Percentiles rank a stretch among this genome's conserved stretches.
These are phyloP conservation scores for Drosophila elegans DNA, from an alignment of 1,140 invertebrate genomes.

Conservation along the genomic window DNA sequence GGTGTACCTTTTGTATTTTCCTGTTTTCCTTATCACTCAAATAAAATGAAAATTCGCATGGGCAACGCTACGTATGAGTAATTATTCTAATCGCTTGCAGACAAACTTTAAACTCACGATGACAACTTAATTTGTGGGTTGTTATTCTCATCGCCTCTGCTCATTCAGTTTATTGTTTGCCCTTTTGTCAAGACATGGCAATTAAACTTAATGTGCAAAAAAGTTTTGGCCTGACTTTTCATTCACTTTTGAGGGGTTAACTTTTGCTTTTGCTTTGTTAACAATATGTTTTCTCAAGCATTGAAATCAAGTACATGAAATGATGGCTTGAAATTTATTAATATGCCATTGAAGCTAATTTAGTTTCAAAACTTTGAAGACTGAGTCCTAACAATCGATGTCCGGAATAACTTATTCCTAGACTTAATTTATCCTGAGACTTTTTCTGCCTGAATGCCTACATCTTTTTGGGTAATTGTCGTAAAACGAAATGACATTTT, in stretches of 20 bases:
- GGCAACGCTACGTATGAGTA: conserved; percentile 52
- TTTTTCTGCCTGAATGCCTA: conserved; percentile 26
- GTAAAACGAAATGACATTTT: conserved; percentile 44
- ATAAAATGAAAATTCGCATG: not conserved
- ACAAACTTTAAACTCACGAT: conserved; percentile 37
- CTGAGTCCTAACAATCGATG: not conserved
- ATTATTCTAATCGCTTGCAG: conserved; percentile 44
- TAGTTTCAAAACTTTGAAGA: conserved; percentile 3
- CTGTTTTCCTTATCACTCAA: not conserved
- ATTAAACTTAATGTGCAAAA: conserved; percentile 71
- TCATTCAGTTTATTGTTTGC: conserved; percentile 17
- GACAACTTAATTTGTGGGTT: conserved; percentile 25
- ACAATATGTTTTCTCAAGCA: conserved; percentile 36
- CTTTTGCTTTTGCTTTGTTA: conserved; percentile 26
- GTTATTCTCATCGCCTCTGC: not conserved
- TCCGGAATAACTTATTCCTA: not conserved
- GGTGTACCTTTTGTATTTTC: too few relatives aligned
- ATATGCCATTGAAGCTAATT: conserved; percentile 22
- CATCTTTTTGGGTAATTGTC: conserved; percentile 50
- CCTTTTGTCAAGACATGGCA: conserved; percentile 41
- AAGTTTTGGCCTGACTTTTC: conserved; percentile 56
- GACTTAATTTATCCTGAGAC: conserved; percentile 14
- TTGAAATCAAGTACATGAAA: conserved; percentile 27
- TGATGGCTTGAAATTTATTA: conserved; percentile 19
- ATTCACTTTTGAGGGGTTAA: conserved; percentile 9